Evolutionary conservation across 2,113 vertebrate genomes (phyloP).

Genomic region (Tylochromis polylepis): DNA sequence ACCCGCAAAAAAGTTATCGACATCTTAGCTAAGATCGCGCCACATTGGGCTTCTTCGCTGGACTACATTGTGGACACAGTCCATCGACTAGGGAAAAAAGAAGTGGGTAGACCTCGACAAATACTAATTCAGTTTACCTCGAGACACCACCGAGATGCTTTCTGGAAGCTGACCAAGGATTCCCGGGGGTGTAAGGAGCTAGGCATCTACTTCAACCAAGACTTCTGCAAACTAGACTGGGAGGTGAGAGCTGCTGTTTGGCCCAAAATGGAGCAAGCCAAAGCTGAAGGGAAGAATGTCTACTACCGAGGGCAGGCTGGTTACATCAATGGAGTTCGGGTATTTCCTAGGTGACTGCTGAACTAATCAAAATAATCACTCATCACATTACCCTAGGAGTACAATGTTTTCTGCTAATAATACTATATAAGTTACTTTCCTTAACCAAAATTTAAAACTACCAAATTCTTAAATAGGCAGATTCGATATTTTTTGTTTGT

Average conservation of each 20-base stretch:
- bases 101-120: neutral
- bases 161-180: neutral
- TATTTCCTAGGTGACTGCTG: neutral
- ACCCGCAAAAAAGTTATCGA: neutral
- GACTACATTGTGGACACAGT: neutral
- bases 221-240: accelerated
- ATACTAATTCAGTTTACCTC: neutral
- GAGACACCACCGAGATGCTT: neutral
- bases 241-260: neutral
- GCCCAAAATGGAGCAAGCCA: neutral
- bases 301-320: neutral
- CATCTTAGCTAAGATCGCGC: neutral
- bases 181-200: neutral
- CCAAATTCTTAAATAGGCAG: too few relatives aligned
- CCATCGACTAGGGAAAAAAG: neutral
- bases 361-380: neutral
- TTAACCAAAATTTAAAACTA: too few relatives aligned
- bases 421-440: accelerated
- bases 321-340: neutral
- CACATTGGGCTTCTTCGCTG: neutral
- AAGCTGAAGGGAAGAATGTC: neutral
- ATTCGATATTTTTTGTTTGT: too few relatives aligned
- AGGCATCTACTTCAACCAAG: neutral
- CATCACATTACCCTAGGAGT: neutral
- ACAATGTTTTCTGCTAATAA: neutral